These are phyloP conservation scores for Montipora sp. DNA, from an alignment of 64 coral and sea anemone genomes.

Conservation along the genomic window DNA sequence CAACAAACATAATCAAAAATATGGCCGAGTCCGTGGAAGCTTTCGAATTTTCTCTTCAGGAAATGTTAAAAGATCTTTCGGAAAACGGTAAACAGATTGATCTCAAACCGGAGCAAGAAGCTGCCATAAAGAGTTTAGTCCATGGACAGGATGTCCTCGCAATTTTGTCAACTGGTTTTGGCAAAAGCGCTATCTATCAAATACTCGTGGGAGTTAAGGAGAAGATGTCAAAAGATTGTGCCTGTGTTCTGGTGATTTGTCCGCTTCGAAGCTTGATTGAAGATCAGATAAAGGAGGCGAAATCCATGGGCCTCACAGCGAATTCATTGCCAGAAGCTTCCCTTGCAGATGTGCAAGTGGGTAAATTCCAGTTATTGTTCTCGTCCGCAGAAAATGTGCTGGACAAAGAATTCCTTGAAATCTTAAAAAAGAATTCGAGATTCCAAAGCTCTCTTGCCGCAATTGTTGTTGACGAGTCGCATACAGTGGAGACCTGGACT, in stretches of 20 bases:
- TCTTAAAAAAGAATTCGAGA: constrained; percentile 23
- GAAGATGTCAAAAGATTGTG: background rate
- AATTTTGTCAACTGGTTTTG: constrained; percentile 1
- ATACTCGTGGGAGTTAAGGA: background rate
- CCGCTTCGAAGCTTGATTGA: constrained; percentile 44
- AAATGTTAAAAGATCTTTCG: background rate
- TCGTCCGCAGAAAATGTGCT: constrained; percentile 46
- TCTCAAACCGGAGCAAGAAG: background rate
- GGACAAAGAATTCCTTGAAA: constrained; percentile 47
- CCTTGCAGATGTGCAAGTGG: constrained; percentile 26
- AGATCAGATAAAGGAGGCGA: constrained; percentile 56
- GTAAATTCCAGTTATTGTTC: constrained; percentile 50
- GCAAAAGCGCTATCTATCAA: constrained; percentile 26
- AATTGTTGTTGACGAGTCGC: constrained; percentile 54
- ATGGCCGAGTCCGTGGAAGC: background rate
- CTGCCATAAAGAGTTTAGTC: constrained; percentile 3
- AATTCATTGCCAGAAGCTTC: constrained; percentile 48
- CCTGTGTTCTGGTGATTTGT: constrained; percentile 44
- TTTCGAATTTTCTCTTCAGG: background rate
- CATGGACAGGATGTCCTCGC: background rate
- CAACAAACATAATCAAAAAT: background rate
- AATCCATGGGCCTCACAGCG: constrained; percentile 43
- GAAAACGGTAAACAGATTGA: background rate
- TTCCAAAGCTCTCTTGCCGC: constrained; percentile 50
- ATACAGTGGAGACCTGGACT: constrained; percentile 70